Conservation (phyloP, 2,113 vertebrate species). For the Panthera uncia region DNA sequence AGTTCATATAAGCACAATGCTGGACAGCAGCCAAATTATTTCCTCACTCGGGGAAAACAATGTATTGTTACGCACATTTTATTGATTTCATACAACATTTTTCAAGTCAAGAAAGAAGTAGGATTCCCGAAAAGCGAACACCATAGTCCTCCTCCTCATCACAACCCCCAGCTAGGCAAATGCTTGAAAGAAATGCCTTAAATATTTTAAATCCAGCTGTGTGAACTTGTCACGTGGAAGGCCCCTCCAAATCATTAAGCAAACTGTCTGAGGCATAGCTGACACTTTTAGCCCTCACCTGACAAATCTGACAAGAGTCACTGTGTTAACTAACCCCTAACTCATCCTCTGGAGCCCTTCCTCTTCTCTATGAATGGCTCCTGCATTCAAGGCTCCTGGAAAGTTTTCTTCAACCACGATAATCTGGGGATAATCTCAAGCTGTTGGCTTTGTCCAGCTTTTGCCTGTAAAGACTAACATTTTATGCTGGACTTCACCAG, state of each 20-base stretch:
- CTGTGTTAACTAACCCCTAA: background rate
- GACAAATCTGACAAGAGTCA: background rate
- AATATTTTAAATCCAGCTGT: background rate
- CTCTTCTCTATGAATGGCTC: background rate
- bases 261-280: background rate
- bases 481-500: background rate
- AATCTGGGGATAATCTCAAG: background rate
- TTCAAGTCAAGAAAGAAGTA: background rate
- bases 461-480: constrained; percentile 7
- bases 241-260: constrained; percentile 2
- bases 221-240: background rate
- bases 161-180: constrained; percentile 12
- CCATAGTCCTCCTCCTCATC: background rate
- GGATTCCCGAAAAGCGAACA: background rate
- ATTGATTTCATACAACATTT: constrained; percentile 59
- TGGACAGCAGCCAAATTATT: constrained; percentile 63
- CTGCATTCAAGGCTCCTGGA: background rate
- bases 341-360: background rate
- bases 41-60: constrained; percentile 44
- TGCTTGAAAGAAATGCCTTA: background rate
- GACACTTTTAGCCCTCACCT: background rate
- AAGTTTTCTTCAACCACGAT: background rate
- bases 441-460: background rate
- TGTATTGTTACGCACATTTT: constrained; percentile 50
- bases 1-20: background rate